phyloP scores from a whole-genome alignment of 23 tunicate species.

The Styela plicata region DNA sequence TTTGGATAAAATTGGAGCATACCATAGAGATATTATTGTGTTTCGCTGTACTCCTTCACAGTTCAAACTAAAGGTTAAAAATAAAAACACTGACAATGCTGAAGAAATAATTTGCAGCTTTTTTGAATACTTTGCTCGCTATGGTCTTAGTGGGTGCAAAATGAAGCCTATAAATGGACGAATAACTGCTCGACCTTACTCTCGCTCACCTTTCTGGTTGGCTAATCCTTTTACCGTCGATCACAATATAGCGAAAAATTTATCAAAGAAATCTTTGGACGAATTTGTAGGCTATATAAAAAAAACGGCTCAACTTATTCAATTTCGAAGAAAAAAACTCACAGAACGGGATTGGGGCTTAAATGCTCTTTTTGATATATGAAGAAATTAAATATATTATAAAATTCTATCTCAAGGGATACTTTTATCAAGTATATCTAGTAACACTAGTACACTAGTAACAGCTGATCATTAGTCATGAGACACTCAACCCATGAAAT shows the following conservation, averaged over 20 bases:
- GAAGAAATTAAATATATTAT: neutral
- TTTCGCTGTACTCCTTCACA: neutral
- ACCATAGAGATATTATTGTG: neutral
- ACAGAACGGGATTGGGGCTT: neutral
- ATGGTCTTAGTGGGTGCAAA: neutral
- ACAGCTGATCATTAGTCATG: neutral
- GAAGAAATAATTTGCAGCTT: constrained; percentile 1
- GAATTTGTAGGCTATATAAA: neutral
- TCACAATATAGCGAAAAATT: constrained; percentile 5
- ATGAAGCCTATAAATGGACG: neutral
- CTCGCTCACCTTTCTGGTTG: neutral
- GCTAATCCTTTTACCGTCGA: neutral
- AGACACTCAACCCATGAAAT: too few relatives aligned
- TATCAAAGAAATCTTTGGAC: neutral
- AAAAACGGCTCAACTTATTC: neutral
- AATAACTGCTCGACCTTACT: neutral
- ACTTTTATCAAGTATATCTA: neutral
- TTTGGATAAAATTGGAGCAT: neutral
- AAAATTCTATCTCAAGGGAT: neutral
- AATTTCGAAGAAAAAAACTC: neutral
- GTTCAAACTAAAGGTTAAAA: neutral
- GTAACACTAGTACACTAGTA: neutral
- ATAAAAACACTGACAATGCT: neutral
- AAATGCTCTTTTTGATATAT: neutral
- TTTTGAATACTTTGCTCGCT: constrained; percentile 14